Conservation (phyloP, 92 coral and sea anemone species). For the Umimayanthus kanabou region DNA sequence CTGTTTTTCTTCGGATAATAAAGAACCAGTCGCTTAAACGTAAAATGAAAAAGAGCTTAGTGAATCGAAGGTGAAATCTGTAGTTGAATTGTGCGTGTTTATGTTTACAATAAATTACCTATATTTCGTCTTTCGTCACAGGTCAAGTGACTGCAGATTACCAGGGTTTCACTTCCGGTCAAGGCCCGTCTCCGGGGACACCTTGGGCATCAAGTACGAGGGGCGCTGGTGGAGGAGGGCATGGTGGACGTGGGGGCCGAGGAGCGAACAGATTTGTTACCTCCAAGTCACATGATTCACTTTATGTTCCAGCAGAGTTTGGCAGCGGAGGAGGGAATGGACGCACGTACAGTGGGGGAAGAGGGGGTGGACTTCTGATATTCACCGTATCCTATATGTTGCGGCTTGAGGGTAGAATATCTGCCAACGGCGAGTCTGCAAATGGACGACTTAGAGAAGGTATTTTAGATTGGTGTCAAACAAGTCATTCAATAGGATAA, state of each 20-base stretch:
- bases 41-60: no score
- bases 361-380: conserved; percentile 65
- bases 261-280: conserved; percentile 51
- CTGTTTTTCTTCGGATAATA: no score
- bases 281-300: conserved; percentile 59
- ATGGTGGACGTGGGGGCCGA: conserved; percentile 75
- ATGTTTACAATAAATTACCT: no score
- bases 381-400: conserved; percentile 61
- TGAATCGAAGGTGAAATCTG: no score
- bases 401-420: conserved; percentile 65
- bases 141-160: conserved; percentile 53
- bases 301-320: conserved; percentile 52
- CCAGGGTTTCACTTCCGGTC: conserved; percentile 35
- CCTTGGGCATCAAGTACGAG: conserved; percentile 32
- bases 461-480: background rate
- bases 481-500: background rate
- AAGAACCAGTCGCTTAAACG: no score
- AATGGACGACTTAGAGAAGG: conserved; percentile 16
- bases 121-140: background rate
- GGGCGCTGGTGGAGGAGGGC: conserved; percentile 66
- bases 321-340: conserved; percentile 64
- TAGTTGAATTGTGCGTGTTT: no score
- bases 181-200: conserved; percentile 59
- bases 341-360: conserved; percentile 47
- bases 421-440: conserved; percentile 57